Conservation (phyloP, 2,888 invertebrate genomes). For the Sycophila texana region DNA sequence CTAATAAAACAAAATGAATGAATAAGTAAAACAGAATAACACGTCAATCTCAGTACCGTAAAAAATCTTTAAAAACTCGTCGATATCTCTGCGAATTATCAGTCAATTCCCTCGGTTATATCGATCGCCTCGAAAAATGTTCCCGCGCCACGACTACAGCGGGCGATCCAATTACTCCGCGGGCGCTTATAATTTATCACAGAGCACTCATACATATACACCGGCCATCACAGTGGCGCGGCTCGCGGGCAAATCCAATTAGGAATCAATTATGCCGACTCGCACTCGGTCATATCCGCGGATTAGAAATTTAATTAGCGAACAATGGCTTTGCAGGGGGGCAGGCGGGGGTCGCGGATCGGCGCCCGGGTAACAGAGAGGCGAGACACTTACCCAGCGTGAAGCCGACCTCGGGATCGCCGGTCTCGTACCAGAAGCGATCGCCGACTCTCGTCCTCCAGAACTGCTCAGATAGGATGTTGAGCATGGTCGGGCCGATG, state of each 20-base stretch:
- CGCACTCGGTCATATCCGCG: not conserved
- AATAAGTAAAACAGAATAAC: no score
- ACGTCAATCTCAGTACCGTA: no score
- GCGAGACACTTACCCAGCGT: constrained; percentile 77
- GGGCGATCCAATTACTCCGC: no score
- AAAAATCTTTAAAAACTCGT: no score
- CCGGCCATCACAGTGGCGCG: no score
- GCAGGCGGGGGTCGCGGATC: not conserved
- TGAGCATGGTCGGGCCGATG: constrained; percentile 91
- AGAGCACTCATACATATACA: no score
- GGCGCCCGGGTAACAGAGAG: not conserved
- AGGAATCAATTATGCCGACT: constrained; percentile 21
- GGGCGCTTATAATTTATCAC: no score
- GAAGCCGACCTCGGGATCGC: constrained; percentile 80
- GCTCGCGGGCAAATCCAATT: constrained; percentile 29
- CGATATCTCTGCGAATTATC: no score
- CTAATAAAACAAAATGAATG: no score
- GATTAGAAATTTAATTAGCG: constrained; percentile 41
- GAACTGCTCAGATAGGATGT: constrained; percentile 92
- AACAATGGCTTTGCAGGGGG: constrained; percentile 19
- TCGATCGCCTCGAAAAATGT: no score
- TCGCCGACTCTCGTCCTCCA: constrained; percentile 90
- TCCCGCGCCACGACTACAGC: no score
- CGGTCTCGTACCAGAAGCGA: constrained; percentile 89
- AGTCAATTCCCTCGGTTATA: no score